Base-by-base conservation (phyloP, 2,888 invertebrate genomes). In the Aradus depressus region DNA sequence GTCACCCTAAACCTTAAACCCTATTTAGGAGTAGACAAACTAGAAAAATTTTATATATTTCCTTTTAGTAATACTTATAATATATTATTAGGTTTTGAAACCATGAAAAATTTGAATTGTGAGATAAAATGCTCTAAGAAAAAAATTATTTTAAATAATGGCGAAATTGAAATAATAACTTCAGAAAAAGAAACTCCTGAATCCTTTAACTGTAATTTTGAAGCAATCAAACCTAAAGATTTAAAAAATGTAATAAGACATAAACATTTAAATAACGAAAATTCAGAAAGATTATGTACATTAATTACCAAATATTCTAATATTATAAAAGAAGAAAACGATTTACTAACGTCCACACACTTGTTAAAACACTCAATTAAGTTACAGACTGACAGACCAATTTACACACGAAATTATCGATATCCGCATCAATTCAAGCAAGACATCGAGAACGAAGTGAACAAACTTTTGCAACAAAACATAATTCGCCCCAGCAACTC, bases 341-440 rank as follows among this genome's bases (percentile, higher is more conserved):
- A 48, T 18, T 26, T 16, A 14, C 23, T 52, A 31, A 45, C 38
- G 12, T 12, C 31, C 8, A 52, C 55, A 3, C 32, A 49, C 28
- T 2, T 50, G 28, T 10, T 47, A 10, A 49, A 53, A 44, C 53
- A 56, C 41, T 25, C 34, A n/a, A 56, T 53, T 4, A 44, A 10
- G n/a, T 48, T 49, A 1, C 48, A 32, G 28, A 42, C 51, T 28
- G 56, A 53, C 5, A 39, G 37, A 5, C 51, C 48, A 10, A 42
- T 56, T 6, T 51, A 51, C 38, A 42, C 53, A 3, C 41, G 35
- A 26, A 55, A 55, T 37, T 55, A 55, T 37, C 12, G 55, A 16
- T 52, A 50, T 25, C 52, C 55, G 8, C 44, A 55, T 35, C 16
- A 23, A 16, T 55, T 50, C 18, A 26, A 16, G 6, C 16, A 55